Base-by-base conservation (phyloP, 1,140 invertebrate genomes). In the Eciton burchellii region DNA sequence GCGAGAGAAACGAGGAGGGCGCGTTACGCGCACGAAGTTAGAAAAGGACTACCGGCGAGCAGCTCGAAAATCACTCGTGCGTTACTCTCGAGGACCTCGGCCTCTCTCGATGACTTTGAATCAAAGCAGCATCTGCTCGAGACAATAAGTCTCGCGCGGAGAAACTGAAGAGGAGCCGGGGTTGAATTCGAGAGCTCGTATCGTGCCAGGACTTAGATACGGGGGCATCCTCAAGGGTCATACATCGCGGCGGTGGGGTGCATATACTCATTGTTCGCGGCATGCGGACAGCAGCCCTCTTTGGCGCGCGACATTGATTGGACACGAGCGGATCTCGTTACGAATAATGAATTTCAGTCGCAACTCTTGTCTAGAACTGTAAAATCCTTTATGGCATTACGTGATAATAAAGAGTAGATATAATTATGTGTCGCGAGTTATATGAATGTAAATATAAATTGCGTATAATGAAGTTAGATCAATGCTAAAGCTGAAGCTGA, bases 71-170 rank as follows among this genome's bases (percentile, higher is more conserved):
- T 91, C 89, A 91, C 88, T 91, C 86, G 81, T 73, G 84, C 84
- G 82, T 56, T 72, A 49, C 73, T 91, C 76, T 79, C 91, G 91
- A 89, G 84, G 83, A n/a, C 57, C n/a, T n/a, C 52, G 65, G 79
- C 86, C 83, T 85, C 89, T 91, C 90, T 91, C 89, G 90, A 92
- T 92, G 88, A 89, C 86, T 86, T 88, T 91, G 91, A 92, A 92
- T 90, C 91, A 91, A 91, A 91, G 90, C 83, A 88, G 65, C 71
- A 35, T 81, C 19, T n/a, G 49, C 49, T 63, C 54, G 76, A 86
- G 85, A 90, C 89, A 90, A 90, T 90, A 76, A 79, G 74, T 79
- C 74, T 71, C 81, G 41, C 65, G 82, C 49, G 84, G 56, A 66
- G 62, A 76, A 19, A 72, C 47, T 79, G 63, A 57, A 56, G 52